These are phyloP conservation scores for Myripristis jacobus DNA, from an alignment of 2,797 vertebrate species.

Conservation along the genomic window DNA sequence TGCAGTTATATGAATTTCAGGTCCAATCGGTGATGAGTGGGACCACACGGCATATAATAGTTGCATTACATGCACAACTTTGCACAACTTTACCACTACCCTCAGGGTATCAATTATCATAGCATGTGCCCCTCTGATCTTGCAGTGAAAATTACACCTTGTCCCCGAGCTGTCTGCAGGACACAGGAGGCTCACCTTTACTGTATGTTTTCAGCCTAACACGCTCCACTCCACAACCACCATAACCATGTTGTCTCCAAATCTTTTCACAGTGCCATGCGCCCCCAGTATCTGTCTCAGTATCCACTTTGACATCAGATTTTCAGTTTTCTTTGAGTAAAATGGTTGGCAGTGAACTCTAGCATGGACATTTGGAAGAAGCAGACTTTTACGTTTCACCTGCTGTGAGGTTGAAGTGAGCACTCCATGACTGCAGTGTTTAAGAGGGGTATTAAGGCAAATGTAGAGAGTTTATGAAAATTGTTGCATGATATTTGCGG, in stretches of 20 bases:
- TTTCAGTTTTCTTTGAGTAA: not conserved
- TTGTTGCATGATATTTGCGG: too few relatives aligned
- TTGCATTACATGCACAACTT: slow-evolving; percentile 20
- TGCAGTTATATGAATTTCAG: slow-evolving; percentile 4
- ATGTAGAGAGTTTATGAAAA: too few relatives aligned
- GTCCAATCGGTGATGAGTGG: not conserved
- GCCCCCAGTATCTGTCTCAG: not conserved
- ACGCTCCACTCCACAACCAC: slow-evolving; percentile 15
- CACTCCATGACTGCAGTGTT: not conserved
- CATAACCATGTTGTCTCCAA: too few relatives aligned
- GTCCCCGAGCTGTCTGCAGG: slow-evolving; percentile 53
- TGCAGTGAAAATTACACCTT: slow-evolving; percentile 61
- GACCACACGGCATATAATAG: not conserved
- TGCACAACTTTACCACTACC: slow-evolving; percentile 51
- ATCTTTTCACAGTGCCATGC: not conserved
- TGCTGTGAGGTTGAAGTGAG: not conserved
- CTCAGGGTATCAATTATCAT: slow-evolving; percentile 55
- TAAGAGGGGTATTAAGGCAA: too few relatives aligned
- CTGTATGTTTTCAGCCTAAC: slow-evolving; percentile 23
- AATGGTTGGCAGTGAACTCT: not conserved
- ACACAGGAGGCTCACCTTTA: slow-evolving; percentile 24
- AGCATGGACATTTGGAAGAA: not conserved
- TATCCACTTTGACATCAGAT: too few relatives aligned
- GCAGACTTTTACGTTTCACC: not conserved
- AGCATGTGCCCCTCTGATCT: slow-evolving; percentile 55